A percentile compares a stretch with the other conserved stretches of the same genome.
These are phyloP conservation scores for Carollia perspicillata DNA, from an alignment of 2,113 vertebrate genomes.

Conservation along the genomic window DNA sequence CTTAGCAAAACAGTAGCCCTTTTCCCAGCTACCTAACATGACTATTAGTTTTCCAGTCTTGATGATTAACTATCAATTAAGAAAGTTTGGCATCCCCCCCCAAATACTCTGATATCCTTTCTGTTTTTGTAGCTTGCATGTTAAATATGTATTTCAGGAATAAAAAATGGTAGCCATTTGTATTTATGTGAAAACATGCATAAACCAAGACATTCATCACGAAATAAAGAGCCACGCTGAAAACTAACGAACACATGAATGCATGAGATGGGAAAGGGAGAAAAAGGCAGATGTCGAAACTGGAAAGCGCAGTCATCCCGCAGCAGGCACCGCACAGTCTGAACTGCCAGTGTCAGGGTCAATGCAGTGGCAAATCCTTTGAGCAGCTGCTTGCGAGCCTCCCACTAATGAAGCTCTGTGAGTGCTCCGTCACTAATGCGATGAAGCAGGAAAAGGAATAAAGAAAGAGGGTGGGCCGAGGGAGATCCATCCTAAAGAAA, in stretches of 20 bases:
- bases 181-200: neutral
- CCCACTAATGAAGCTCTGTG: constrained; percentile 58
- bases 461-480: constrained; percentile 4
- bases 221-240: neutral
- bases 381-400: neutral
- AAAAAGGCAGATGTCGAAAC: neutral
- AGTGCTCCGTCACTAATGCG: constrained; percentile 6
- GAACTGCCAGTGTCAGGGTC: neutral
- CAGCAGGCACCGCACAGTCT: neutral
- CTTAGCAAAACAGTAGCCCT: neutral
- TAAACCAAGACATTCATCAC: neutral
- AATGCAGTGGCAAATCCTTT: constrained; percentile 31
- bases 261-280: neutral
- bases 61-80: neutral
- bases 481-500: constrained; percentile 38
- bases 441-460: neutral
- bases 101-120: neutral
- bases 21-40: neutral
- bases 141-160: constrained; percentile 15
- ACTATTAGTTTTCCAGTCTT: neutral
- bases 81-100: neutral
- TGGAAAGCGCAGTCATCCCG: neutral
- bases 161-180: neutral
- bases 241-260: neutral
- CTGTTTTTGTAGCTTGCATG: neutral